Evolutionary conservation across 2,113 vertebrate species (phyloP), one percentile per base, ranked within the genome.

Genomic region (Grammatotria lemairii): DNA sequence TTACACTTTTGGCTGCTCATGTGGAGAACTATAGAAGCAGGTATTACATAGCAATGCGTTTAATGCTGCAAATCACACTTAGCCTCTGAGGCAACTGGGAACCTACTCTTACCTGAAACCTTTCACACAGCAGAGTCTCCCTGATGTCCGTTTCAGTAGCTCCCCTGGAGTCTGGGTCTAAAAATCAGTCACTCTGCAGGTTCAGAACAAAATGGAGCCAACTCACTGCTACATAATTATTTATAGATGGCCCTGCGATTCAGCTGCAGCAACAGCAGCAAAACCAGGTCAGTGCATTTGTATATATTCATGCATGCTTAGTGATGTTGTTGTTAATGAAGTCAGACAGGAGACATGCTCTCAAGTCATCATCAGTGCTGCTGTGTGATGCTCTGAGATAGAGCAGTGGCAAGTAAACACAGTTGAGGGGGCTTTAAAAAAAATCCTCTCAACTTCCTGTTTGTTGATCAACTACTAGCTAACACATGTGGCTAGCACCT

Each of bases 191-290:
- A 42, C 82, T 87, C 82, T 78, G 58, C 19, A 19, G 84, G 92
- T 81, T 88, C 81, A 85, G 57, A 73, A 38, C 31, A 86, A 90
- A 88, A 89, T 40, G 33, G 68, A 90, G 88, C 80, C 65, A 68
- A 89, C 81, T 89, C 81, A 81, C 82, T 55, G 53, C 90, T 42
- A 63, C 23, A 80, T 63, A 28, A 55, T 93, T 91, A 93, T 85
- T 93, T 89, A 92, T 92, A 91, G 90, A 90, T 58, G 86, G 84
- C 17, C 80, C 57, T 80, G 45, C 35, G 21, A 75, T 87, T 88
- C 79, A 82, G 86, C 86, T 10, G 47, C 78, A 38, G 31, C 82
- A 23, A 78, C 86, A 4, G 54, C 78, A 31, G 23, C 84, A 23
- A 70, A 90, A 86, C 35, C 60, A 33, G 91, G 87, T 91, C 91